Evolutionary conservation across 2,888 invertebrate species (phyloP), one percentile per base, ranked within the genome.

Genomic region (Hydroisotoma schaefferi): DNA sequence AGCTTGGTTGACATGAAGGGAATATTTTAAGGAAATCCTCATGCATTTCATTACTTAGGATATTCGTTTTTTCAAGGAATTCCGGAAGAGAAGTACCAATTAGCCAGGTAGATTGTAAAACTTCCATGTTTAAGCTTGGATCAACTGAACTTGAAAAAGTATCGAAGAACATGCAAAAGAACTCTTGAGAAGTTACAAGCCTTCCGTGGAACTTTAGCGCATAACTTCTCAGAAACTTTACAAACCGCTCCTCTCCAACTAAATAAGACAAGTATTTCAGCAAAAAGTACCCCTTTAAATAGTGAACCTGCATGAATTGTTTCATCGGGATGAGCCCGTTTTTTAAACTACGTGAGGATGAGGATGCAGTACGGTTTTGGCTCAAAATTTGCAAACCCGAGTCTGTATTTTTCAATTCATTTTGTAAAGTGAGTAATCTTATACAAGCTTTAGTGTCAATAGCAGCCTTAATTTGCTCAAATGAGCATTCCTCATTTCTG

Each of bases 221-320:
- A 54, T 75, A 77, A 4, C 59, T 48, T 59, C 71, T 73, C 2
- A 79, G 59, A 57, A 76, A 74, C 2, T 44, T 27, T 25, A 73
- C 51, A 67, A 79, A 78, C 2, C 57, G 28, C 2, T 66, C 59
- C n/a, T 63, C 55, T 2, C 77, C 77, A 33, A 76, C 75, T n/a
- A 73, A 43, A 29, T 61, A 51, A 26, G 75, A 73, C 40, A 79
- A 65, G 57, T 74, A 69, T 38, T 74, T 70, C 23, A 79, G 69
- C 10, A 78, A 72, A 57, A 79, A 77, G 67, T 76, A 78, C 2
- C 79, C 79, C 74, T 79, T 79, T 12, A 79, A 69, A 64, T 79
- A 79, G 67, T 79, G 79, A 15, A 78, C 76, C 62, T 78, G 77
- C 57, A 76, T 75, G 61, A 77, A 77, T 25, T 74, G 70, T 67